Conservation (phyloP, 2,113 vertebrate species). For the Anolis carolinensis region DNA sequence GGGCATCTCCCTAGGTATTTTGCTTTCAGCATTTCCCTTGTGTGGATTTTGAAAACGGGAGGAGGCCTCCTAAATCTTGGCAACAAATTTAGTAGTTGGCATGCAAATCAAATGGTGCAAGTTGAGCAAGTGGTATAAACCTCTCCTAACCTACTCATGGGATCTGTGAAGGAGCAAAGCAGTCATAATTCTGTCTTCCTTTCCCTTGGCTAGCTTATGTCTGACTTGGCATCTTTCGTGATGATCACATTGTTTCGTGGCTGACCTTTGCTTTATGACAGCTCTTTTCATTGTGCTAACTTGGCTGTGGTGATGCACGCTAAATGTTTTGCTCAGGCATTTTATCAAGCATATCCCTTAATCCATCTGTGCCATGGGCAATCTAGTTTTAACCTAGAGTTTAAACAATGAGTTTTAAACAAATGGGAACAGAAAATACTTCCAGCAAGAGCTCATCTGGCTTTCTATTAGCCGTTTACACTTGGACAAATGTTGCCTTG, state of each 20-base stretch:
- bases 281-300: slow-evolving; percentile 9
- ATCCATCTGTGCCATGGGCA: background rate
- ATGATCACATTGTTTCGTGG: slow-evolving; percentile 16
- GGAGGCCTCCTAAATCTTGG: background rate
- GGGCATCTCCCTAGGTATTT: background rate
- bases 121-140: background rate
- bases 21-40: background rate
- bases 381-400: background rate
- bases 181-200: slow-evolving; percentile 19
- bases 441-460: background rate
- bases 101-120: background rate
- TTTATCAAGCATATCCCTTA: background rate
- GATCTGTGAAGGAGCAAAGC: slow-evolving; percentile 8
- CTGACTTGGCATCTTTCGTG: slow-evolving; percentile 10
- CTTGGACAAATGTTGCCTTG: background rate
- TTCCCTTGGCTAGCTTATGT: slow-evolving; percentile 6
- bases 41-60: background rate
- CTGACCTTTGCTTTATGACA: slow-evolving; percentile 13
- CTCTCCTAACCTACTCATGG: slow-evolving; percentile 8
- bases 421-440: slow-evolving; percentile 10
- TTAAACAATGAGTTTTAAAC: background rate
- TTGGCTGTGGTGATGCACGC: background rate
- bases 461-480: background rate
- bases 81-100: background rate
- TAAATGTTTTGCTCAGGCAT: background rate